These are phyloP conservation scores for Drosophila mauritiana DNA, from an alignment of 1,140 invertebrate species.

Conservation along the genomic window DNA sequence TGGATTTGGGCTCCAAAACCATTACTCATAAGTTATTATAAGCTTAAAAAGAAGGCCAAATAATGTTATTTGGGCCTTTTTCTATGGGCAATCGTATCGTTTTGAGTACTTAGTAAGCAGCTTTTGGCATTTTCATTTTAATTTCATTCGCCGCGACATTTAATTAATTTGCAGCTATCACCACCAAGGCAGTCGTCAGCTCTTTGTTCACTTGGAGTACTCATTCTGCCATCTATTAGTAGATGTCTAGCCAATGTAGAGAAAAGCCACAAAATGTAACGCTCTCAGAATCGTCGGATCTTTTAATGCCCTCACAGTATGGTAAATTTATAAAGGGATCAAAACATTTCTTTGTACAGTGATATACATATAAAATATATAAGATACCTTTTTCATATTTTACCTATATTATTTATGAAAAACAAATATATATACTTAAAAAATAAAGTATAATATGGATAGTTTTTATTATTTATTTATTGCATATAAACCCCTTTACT, in stretches of 20 bases:
- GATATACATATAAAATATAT: too few relatives aligned
- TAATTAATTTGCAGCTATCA: constrained; percentile 76
- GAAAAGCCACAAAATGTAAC: constrained; percentile 17
- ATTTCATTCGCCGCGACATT: constrained; percentile 61
- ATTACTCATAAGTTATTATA: too few relatives aligned
- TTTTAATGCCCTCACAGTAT: not conserved
- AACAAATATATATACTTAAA: not conserved
- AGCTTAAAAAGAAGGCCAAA: too few relatives aligned
- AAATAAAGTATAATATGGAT: not conserved
- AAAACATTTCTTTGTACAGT: too few relatives aligned
- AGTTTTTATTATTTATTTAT: not conserved
- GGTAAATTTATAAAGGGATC: too few relatives aligned
- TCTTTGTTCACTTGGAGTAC: constrained; percentile 33
- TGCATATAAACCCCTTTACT: not conserved
- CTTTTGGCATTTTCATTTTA: constrained; percentile 55
- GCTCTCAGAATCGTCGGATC: not conserved
- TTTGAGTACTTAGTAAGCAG: constrained; percentile 24
- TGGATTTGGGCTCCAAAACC: too few relatives aligned
- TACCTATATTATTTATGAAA: too few relatives aligned
- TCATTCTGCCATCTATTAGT: constrained; percentile 25
- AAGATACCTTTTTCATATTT: too few relatives aligned
- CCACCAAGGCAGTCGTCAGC: constrained; percentile 58
- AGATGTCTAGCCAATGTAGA: constrained; percentile 59
- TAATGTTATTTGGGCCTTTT: not conserved
- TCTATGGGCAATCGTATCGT: not conserved